These are phyloP conservation scores for Drosophila conformis DNA, from an alignment of 2,888 invertebrate genomes.

Conservation along the genomic window DNA sequence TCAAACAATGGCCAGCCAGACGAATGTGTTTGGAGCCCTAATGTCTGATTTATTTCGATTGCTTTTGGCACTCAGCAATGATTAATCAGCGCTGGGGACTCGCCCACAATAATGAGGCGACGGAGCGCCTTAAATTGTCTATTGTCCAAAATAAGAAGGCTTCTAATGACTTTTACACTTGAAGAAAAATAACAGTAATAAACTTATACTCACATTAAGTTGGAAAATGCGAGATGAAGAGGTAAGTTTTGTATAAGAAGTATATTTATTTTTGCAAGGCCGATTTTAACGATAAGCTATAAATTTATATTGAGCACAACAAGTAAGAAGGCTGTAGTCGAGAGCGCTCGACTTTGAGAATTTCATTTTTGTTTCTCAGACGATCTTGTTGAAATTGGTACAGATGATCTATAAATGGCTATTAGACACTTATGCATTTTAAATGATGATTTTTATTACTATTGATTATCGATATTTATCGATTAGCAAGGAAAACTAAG, in stretches of 20 bases:
- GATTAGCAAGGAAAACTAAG: background rate
- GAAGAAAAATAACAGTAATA: background rate
- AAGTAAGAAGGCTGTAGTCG: too few species aligned
- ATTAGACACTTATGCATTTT: background rate
- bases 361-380: too few species aligned
- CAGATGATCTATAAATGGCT: too few species aligned
- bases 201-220: background rate
- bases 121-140: slow-evolving; percentile 21
- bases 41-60: slow-evolving; percentile 55
- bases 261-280: background rate
- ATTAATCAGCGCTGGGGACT: slow-evolving; percentile 46
- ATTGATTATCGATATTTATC: background rate
- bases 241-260: background rate
- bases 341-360: too few species aligned
- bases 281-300: too few species aligned
- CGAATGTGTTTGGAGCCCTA: slow-evolving; percentile 20
- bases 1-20: background rate
- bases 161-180: slow-evolving; percentile 18
- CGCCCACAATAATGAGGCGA: slow-evolving; percentile 26
- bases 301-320: too few species aligned
- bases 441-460: background rate
- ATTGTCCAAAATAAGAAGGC: slow-evolving; percentile 13
- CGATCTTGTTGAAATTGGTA: too few species aligned
- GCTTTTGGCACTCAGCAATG: slow-evolving; percentile 50
- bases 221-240: background rate